Conservation (phyloP, 2,888 invertebrate species). For the Elegia similella region DNA sequence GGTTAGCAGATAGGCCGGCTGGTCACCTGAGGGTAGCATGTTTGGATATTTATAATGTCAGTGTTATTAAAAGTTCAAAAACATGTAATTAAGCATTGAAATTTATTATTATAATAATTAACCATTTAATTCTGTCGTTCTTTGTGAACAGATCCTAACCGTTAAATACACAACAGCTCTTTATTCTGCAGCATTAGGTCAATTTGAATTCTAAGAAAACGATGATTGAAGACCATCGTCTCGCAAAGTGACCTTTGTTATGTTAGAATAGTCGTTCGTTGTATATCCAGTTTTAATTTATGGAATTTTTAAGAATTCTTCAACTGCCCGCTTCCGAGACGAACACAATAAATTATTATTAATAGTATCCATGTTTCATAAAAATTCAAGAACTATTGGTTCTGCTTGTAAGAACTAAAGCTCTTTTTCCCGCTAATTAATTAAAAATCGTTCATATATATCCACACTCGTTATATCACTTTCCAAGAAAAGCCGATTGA, state of each 20-base stretch:
- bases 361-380: not conserved
- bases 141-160: not conserved
- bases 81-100: too few relatives aligned
- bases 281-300: not conserved
- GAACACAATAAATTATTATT: not conserved
- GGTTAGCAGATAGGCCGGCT: too few relatives aligned
- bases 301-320: not conserved
- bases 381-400: not conserved
- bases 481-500: constrained; percentile 40
- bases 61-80: not conserved
- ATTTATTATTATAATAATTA: too few relatives aligned
- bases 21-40: too few relatives aligned
- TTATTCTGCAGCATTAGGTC: constrained; percentile 1
- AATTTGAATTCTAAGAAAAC: constrained; percentile 2
- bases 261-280: not conserved
- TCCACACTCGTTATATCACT: constrained; percentile 38
- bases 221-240: constrained; percentile 6
- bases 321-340: not conserved
- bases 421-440: too few relatives aligned
- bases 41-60: not conserved
- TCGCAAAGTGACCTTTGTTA: not conserved
- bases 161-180: constrained; percentile 3
- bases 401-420: not conserved
- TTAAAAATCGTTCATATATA: not conserved
- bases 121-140: not conserved